Conservation (phyloP, 2,113 vertebrate genomes). For the Saiga tatarica region DNA sequence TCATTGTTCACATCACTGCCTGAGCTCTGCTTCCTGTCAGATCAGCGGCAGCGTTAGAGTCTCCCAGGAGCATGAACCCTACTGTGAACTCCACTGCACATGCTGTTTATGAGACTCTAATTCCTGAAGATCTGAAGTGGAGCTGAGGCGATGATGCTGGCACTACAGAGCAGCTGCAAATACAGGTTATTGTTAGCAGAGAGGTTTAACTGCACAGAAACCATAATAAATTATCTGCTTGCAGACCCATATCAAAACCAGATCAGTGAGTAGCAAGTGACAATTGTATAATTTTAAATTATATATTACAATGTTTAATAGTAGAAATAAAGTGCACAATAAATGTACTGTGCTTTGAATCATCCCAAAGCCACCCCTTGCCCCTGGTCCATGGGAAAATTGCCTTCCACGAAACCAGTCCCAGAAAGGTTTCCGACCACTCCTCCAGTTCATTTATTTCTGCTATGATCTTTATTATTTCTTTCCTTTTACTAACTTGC, state of each 20-base stretch:
- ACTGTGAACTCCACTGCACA: not conserved
- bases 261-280: not conserved
- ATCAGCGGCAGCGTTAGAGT: not conserved
- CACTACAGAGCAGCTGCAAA: fast-evolving
- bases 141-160: not conserved
- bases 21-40: not conserved
- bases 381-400: not conserved
- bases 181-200: not conserved
- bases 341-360: not conserved
- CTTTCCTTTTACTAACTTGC: not conserved
- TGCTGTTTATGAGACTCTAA: not conserved
- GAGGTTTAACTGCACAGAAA: not conserved
- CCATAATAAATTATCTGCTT: not conserved
- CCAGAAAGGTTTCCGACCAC: not conserved
- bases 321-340: not conserved
- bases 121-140: not conserved
- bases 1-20: not conserved
- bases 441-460: not conserved
- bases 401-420: not conserved
- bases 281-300: not conserved
- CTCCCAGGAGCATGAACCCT: not conserved
- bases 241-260: not conserved
- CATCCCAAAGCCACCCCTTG: not conserved
- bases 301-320: not conserved
- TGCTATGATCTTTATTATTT: not conserved